These are phyloP conservation scores for Chelon auratus DNA, from an alignment of 2,797 vertebrate species.

Conservation along the genomic window DNA sequence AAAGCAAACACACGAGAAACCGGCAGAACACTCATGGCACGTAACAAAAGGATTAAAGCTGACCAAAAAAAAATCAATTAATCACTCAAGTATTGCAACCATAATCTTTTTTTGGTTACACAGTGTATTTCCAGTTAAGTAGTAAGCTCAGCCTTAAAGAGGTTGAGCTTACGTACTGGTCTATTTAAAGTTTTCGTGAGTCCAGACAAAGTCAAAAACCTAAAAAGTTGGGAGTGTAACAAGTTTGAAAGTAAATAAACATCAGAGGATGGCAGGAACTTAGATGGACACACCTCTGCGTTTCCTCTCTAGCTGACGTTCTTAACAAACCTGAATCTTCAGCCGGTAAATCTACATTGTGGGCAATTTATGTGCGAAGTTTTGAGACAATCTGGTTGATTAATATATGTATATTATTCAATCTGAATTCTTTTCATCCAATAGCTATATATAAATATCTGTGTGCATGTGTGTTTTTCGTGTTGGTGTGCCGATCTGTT, in stretches of 20 bases:
- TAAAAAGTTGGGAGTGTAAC: too few species aligned
- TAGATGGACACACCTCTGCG: neutral
- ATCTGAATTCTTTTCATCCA: too few species aligned
- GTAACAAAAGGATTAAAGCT: too few species aligned
- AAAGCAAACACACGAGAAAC: too few species aligned
- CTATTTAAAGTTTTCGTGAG: neutral
- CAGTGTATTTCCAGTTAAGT: too few species aligned
- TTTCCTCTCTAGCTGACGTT: neutral
- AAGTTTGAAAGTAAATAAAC: neutral
- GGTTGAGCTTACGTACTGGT: too few species aligned
- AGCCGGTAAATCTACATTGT: neutral
- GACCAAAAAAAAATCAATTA: too few species aligned
- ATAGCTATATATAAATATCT: slow-evolving; percentile 19
- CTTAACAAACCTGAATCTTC: neutral
- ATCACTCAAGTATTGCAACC: too few species aligned
- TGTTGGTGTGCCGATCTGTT: slow-evolving; percentile 48
- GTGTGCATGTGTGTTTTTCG: slow-evolving; percentile 15
- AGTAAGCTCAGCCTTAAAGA: too few species aligned
- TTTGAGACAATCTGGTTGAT: neutral
- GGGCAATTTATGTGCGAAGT: neutral
- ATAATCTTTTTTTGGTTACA: too few species aligned
- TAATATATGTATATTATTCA: too few species aligned
- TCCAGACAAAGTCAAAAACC: neutral
- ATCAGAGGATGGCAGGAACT: neutral
- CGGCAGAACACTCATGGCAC: too few species aligned